A percentile compares a stretch with the other conserved stretches of the same genome.
These are phyloP conservation scores for Planococcus citri DNA, from an alignment of 1,140 invertebrate species.

Conservation along the genomic window DNA sequence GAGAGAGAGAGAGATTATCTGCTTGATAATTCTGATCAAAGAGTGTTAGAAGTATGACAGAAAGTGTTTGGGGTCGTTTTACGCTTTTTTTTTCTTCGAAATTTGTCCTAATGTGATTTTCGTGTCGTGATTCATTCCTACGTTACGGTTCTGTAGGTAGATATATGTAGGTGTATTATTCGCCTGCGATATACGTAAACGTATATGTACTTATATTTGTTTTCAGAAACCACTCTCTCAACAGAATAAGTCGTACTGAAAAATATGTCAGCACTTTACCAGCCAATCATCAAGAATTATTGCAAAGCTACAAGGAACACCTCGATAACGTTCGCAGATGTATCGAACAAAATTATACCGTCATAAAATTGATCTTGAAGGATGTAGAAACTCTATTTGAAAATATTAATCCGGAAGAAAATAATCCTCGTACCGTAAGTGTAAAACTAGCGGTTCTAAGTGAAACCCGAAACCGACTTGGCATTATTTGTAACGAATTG, in stretches of 20 bases:
- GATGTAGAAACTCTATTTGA: conserved; percentile 75
- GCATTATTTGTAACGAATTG: not conserved
- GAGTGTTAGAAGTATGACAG: no score
- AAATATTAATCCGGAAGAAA: conserved; percentile 36
- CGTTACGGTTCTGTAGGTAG: not conserved
- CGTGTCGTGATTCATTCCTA: not conserved
- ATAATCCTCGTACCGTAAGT: conserved; percentile 30
- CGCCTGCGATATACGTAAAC: not conserved
- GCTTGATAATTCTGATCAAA: no score
- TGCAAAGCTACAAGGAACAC: conserved; percentile 62
- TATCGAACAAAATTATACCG: conserved; percentile 69
- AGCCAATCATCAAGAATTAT: conserved; percentile 55
- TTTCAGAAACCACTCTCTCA: conserved; percentile 23
- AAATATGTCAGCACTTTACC: conserved; percentile 59
- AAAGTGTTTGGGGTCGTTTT: not conserved
- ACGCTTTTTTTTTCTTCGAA: not conserved
- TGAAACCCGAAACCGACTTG: no score
- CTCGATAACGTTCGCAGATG: conserved; percentile 59
- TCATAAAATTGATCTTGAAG: conserved; percentile 70
- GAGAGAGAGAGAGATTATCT: no score
- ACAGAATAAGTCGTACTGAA: conserved; percentile 21
- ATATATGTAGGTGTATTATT: not conserved
- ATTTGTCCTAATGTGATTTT: not conserved
- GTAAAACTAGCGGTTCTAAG: no score
- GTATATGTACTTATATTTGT: not conserved